Conservation (phyloP, 2,888 invertebrate species). For the Sarcophaga caerulescens region DNA sequence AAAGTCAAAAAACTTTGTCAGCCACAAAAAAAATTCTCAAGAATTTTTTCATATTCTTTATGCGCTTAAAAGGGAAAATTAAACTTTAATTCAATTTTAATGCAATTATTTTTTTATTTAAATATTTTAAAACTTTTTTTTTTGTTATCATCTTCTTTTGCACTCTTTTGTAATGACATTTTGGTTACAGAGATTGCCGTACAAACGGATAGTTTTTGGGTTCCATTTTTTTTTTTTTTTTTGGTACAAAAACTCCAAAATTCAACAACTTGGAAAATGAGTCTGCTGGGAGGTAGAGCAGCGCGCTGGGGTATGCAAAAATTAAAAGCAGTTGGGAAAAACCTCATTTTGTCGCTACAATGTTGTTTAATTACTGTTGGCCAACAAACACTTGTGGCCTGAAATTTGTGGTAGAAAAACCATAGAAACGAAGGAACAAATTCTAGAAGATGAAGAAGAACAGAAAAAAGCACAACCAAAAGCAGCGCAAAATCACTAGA, state of each 20-base stretch:
- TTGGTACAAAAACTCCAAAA: conserved; percentile 21
- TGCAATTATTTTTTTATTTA: conserved; percentile 33
- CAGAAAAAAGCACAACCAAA: not conserved
- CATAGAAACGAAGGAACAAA: conserved; percentile 16
- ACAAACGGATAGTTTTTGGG: not conserved
- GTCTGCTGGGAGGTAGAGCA: not conserved
- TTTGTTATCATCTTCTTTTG: not conserved
- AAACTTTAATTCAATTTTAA: conserved; percentile 52
- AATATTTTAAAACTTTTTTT: conserved; percentile 19
- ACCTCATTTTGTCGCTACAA: conserved; percentile 66
- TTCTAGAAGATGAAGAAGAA: no score
- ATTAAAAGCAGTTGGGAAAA: conserved; percentile 16
- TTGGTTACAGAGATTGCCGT: not conserved
- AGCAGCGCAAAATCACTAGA: conserved; percentile 36
- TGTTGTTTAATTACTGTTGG: conserved; percentile 66
- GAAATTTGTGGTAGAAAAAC: conserved; percentile 52
- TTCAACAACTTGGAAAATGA: conserved; percentile 59
- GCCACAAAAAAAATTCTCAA: not conserved
- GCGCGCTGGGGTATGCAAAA: not conserved
- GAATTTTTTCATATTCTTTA: conserved; percentile 3
- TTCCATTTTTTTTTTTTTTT: conserved; percentile 7
- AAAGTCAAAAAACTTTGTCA: not conserved
- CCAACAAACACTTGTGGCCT: conserved; percentile 66
- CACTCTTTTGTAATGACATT: conserved; percentile 15
- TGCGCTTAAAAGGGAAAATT: conserved; percentile 2